Percentiles rank a stretch among this genome's conserved stretches.
These are phyloP conservation scores for Sebastes iracundus DNA, from an alignment of 2,797 vertebrate genomes.

Conservation along the genomic window DNA sequence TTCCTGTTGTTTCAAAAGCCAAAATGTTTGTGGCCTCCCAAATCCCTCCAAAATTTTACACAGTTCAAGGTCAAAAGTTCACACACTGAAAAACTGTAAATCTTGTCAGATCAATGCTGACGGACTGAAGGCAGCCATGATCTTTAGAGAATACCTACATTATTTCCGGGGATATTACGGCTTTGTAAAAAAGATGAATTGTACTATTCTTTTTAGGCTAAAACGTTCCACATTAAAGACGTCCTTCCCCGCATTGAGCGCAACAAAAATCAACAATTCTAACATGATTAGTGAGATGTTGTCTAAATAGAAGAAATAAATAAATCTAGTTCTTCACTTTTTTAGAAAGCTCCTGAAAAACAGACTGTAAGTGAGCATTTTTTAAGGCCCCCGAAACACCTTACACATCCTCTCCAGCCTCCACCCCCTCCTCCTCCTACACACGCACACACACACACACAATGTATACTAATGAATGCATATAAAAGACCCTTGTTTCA, in stretches of 20 bases:
- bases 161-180: neutral
- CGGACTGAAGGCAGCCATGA: neutral
- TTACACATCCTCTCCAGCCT: neutral
- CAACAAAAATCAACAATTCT: constrained; percentile 5
- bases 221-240: neutral
- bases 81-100: constrained; percentile 8
- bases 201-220: neutral
- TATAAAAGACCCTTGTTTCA: constrained; percentile 13
- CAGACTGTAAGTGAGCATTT: neutral
- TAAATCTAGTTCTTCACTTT: neutral
- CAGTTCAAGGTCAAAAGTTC: constrained; percentile 12
- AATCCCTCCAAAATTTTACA: neutral
- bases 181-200: constrained; percentile 27
- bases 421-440: neutral
- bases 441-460: neutral
- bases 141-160: neutral
- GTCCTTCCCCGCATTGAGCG: neutral
- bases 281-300: neutral
- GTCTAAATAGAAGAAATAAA: neutral
- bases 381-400: constrained; percentile 13
- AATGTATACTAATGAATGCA: constrained; percentile 31
- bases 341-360: neutral
- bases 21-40: neutral
- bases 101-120: neutral
- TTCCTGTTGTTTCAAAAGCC: neutral